Evolutionary conservation across 2,888 invertebrate genomes (phyloP).

Genomic region (Barypeithes pellucidus): DNA sequence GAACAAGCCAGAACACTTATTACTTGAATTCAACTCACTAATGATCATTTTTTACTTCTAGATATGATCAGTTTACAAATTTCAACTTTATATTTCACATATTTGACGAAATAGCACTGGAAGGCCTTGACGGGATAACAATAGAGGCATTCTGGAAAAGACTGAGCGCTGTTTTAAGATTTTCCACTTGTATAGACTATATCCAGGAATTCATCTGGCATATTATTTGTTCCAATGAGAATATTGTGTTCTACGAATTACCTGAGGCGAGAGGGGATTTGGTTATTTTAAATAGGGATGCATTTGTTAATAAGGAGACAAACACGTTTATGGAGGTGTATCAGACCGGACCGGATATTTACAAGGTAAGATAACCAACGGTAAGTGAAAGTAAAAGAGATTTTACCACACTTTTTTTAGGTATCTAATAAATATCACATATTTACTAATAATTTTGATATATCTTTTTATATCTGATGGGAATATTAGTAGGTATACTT

Average conservation of each 20-base stretch:
- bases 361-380: slow-evolving; percentile 40
- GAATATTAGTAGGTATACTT: too few relatives aligned
- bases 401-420: too few relatives aligned
- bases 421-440: too few relatives aligned
- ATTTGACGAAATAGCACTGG: slow-evolving; percentile 85
- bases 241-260: slow-evolving; percentile 77
- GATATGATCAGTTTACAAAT: slow-evolving; percentile 53
- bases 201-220: slow-evolving; percentile 78
- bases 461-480: too few relatives aligned
- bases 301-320: slow-evolving; percentile 72
- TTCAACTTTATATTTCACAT: slow-evolving; percentile 64
- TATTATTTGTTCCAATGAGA: slow-evolving; percentile 71
- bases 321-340: slow-evolving; percentile 67
- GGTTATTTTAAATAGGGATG: slow-evolving; percentile 72
- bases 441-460: too few relatives aligned
- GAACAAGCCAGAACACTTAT: too few relatives aligned
- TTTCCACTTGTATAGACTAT: slow-evolving; percentile 70
- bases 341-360: slow-evolving; percentile 31
- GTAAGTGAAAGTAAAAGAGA: too few relatives aligned
- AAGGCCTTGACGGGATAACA: slow-evolving; percentile 88
- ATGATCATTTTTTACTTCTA: slow-evolving; percentile 16
- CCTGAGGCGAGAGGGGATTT: slow-evolving; percentile 74
- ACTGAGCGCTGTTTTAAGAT: slow-evolving; percentile 72
- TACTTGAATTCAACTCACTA: too few relatives aligned
- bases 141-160: slow-evolving; percentile 80